These are phyloP conservation scores for Rhagologus leucostigma DNA, from an alignment of 2,113 vertebrate species.

Conservation along the genomic window DNA sequence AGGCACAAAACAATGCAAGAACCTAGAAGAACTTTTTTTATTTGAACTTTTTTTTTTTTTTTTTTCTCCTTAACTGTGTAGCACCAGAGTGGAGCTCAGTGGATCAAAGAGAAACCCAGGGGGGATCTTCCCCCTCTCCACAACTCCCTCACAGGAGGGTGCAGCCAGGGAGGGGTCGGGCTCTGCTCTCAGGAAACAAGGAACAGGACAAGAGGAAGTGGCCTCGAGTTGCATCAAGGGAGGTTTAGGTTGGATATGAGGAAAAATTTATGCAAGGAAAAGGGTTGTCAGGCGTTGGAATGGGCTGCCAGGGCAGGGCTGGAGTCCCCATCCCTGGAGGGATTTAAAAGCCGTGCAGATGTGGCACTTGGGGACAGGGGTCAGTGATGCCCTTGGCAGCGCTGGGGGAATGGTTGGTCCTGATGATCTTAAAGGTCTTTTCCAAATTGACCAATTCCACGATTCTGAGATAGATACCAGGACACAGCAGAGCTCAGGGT, in stretches of 20 bases:
- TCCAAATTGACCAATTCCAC: not conserved
- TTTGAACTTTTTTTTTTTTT: too few relatives aligned
- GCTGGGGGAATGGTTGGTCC: not conserved
- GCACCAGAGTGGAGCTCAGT: not conserved
- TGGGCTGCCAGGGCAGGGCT: not conserved
- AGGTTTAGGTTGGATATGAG: not conserved
- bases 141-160: not conserved
- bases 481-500: not conserved
- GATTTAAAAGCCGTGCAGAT: not conserved
- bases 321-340: not conserved
- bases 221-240: not conserved
- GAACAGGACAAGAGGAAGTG: not conserved
- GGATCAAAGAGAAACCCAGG: not conserved
- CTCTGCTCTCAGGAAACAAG: not conserved
- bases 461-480: not conserved
- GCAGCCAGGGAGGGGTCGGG: not conserved
- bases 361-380: not conserved
- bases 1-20: not conserved
- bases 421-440: not conserved
- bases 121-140: not conserved
- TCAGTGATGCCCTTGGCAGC: not conserved
- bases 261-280: not conserved
- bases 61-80: not conserved
- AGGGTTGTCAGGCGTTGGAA: accelerated
- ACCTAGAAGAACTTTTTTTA: not conserved